A percentile compares a stretch with the other conserved stretches of the same genome.
Conservation (phyloP, 2,888 invertebrate species). For the Eulithis prunata region DNA sequence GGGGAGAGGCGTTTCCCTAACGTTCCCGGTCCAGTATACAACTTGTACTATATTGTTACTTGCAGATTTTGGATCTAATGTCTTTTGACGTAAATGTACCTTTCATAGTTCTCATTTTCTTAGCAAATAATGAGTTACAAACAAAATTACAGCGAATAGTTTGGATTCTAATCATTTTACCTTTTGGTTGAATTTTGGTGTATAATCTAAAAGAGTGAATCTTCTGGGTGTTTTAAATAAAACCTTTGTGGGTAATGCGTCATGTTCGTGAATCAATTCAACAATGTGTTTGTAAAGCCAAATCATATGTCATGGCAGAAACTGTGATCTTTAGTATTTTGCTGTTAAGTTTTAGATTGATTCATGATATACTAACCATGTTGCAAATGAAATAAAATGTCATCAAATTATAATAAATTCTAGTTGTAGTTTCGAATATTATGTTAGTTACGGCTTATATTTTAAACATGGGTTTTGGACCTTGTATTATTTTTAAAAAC, state of each 20-base stretch:
- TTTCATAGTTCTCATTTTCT: slow-evolving; percentile 62
- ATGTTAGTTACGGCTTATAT: slow-evolving; percentile 22
- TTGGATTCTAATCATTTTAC: slow-evolving; percentile 44
- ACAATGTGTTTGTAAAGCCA: slow-evolving; percentile 54
- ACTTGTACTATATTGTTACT: slow-evolving; percentile 64
- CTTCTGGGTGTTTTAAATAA: slow-evolving; percentile 46
- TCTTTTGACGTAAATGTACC: slow-evolving; percentile 72
- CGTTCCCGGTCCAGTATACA: slow-evolving; percentile 64
- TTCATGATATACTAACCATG: slow-evolving; percentile 35
- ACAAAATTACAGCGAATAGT: slow-evolving; percentile 61
- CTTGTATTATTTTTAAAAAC: slow-evolving; percentile 22
- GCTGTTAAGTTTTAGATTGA: slow-evolving; percentile 57
- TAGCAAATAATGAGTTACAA: slow-evolving; percentile 49
- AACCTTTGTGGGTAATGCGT: slow-evolving; percentile 49
- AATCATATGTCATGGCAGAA: slow-evolving; percentile 57
- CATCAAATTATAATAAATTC: slow-evolving; percentile 16
- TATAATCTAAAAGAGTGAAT: slow-evolving; percentile 57
- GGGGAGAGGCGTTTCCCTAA: slow-evolving; percentile 31
- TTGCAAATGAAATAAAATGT: slow-evolving; percentile 23
- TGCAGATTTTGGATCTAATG: slow-evolving; percentile 71
- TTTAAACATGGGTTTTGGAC: slow-evolving; percentile 16
- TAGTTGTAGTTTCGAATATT: slow-evolving; percentile 24
- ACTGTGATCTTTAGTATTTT: slow-evolving; percentile 69
- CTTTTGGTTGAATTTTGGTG: slow-evolving; percentile 64
- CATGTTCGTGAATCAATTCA: slow-evolving; percentile 54